Evolutionary conservation across 1,140 invertebrate genomes (phyloP).

Genomic region (Lordiphosa mommai): DNA sequence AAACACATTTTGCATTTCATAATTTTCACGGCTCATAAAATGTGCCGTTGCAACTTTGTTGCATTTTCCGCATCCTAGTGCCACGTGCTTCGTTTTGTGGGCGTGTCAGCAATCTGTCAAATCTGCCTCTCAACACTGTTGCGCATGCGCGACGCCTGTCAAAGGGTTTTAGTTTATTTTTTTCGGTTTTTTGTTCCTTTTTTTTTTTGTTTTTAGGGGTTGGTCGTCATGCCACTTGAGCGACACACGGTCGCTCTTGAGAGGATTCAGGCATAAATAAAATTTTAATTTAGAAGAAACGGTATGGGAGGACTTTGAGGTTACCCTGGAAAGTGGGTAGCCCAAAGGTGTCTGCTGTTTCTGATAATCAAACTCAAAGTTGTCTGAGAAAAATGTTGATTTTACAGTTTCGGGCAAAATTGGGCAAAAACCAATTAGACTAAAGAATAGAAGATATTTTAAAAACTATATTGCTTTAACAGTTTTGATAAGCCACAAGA

Average conservation of each 20-base stretch:
- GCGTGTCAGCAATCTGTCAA: slow-evolving; percentile 70
- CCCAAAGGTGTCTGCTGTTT: too few relatives aligned
- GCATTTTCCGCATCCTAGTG: slow-evolving; percentile 8
- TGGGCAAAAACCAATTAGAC: too few relatives aligned
- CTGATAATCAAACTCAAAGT: too few relatives aligned
- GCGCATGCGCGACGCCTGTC: slow-evolving; percentile 34
- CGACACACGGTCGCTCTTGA: not conserved
- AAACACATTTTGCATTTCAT: slow-evolving; percentile 21
- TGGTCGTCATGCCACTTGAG: slow-evolving; percentile 15
- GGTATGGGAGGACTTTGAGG: too few relatives aligned
- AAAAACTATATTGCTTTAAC: too few relatives aligned
- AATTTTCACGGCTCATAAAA: slow-evolving; percentile 63
- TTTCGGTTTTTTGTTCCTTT: not conserved
- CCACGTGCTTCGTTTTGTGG: slow-evolving; percentile 64
- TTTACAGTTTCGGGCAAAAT: too few relatives aligned
- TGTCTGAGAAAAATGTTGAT: too few relatives aligned
- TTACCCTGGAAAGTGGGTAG: too few relatives aligned
- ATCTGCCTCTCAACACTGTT: slow-evolving; percentile 47
- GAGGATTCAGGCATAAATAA: not conserved
- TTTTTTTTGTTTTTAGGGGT: slow-evolving; percentile 1
- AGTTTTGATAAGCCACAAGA: too few relatives aligned
- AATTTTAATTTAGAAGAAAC: not conserved
- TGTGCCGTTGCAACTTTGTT: slow-evolving; percentile 52
- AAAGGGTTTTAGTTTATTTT: slow-evolving; percentile 15
- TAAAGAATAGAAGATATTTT: too few relatives aligned